These are phyloP conservation scores for Taurulus bubalis DNA, from an alignment of 2,113 vertebrate genomes.

Conservation along the genomic window DNA sequence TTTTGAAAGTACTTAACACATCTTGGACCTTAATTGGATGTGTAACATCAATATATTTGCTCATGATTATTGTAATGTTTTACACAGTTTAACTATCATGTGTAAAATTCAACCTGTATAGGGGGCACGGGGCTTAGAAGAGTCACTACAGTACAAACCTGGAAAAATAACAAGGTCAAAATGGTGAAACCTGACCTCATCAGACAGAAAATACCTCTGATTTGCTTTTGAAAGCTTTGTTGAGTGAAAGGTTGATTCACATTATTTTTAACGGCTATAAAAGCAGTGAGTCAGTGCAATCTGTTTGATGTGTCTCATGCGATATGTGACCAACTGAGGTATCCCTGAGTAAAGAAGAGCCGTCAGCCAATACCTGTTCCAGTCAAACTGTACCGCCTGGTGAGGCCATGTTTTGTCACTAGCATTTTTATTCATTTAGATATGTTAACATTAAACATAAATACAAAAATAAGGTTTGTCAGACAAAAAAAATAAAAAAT, in stretches of 20 bases:
- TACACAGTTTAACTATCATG: too few species aligned
- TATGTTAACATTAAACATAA: too few species aligned
- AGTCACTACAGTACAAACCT: background rate
- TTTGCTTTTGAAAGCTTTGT: background rate
- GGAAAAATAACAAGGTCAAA: slow-evolving; percentile 11
- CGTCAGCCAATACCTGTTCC: slow-evolving; percentile 41
- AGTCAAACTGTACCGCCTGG: slow-evolving; percentile 26
- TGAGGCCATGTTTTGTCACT: too few species aligned
- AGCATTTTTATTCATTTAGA: too few species aligned
- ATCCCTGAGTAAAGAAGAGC: slow-evolving; percentile 23
- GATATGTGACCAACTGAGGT: background rate
- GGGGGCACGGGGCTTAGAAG: too few species aligned
- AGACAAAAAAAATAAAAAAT: too few species aligned
- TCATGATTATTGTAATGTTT: too few species aligned
- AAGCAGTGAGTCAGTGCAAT: slow-evolving; percentile 2
- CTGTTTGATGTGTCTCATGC: background rate
- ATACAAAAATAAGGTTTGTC: too few species aligned
- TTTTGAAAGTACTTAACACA: background rate
- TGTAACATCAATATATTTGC: too few species aligned
- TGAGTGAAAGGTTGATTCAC: background rate
- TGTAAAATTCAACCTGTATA: too few species aligned
- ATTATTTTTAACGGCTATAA: background rate
- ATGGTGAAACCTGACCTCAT: background rate
- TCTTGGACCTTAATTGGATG: background rate
- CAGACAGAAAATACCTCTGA: slow-evolving; percentile 1